phyloP scores from a whole-genome alignment of 2,888 invertebrate genomes.

The Tachina grossa region DNA sequence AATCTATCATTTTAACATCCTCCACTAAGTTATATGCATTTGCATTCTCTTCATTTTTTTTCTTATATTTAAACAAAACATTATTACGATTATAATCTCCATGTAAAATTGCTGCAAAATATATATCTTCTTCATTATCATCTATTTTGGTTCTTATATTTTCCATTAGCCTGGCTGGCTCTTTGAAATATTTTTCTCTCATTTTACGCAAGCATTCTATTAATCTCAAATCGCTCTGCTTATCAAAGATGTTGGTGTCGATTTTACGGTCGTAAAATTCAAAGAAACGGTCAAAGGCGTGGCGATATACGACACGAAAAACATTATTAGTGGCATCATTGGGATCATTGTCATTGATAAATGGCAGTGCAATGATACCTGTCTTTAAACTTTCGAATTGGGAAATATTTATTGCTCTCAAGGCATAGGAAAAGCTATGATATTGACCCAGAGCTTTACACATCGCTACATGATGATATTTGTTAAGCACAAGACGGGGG shows the following conservation, averaged over 20 bases:
- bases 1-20: conserved; percentile 80
- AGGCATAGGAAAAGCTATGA: conserved; percentile 80
- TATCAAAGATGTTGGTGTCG: conserved; percentile 65
- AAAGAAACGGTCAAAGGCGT: conserved; percentile 80
- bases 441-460: conserved; percentile 77
- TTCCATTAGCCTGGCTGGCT: conserved; percentile 78
- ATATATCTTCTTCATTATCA: conserved; percentile 73
- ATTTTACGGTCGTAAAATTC: conserved; percentile 77
- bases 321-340: conserved; percentile 73
- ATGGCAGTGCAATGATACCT: conserved; percentile 76
- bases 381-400: conserved; percentile 75
- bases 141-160: conserved; percentile 74
- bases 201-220: conserved; percentile 74
- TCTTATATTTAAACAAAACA: conserved; percentile 79
- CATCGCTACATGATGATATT: conserved; percentile 78
- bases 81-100: conserved; percentile 82
- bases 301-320: conserved; percentile 77
- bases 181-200: conserved; percentile 75
- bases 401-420: conserved; percentile 75
- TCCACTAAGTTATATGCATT: conserved; percentile 69
- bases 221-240: conserved; percentile 71
- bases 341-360: conserved; percentile 72
- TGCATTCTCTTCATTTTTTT: conserved; percentile 8
- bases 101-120: conserved; percentile 79
- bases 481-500: conserved; percentile 77